Base-by-base conservation (phyloP, 2,797 vertebrate species). In the Coilia nasus region DNA sequence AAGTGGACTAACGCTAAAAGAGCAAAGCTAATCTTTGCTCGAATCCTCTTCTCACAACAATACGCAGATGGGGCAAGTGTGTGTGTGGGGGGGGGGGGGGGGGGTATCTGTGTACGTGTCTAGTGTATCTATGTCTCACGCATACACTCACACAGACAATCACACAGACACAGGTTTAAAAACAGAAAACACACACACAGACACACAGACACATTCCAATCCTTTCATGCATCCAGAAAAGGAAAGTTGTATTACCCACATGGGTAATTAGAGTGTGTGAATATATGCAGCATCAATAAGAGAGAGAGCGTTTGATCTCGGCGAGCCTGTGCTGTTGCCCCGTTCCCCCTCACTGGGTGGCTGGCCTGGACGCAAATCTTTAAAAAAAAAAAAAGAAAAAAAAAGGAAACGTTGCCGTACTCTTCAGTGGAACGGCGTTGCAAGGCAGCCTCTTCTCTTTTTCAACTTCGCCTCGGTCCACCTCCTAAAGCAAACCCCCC, bases 221-320 rank as follows among this genome's bases (percentile, higher is more conserved):
- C 67, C 67, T 75, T 75, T 75, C 67, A 75, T 75, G 67, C 67
- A 35, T 75, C 31, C 31, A 41, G 67, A 19, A 75, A 31, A 28
- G 67, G 67, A 41, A 41, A 75, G 67, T 75, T 41, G 31, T 41
- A 15, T 41, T 41, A 75, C 31, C 67, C 67, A 41, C 14, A 31
- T 41, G 67, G 14, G 59, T 67, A 75, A 75, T 75, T 75, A 75
- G 31, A 7, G 15, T 35, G 67, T 31, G 67, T 41, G 67, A 75
- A 75, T 75, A 17, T 41, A 75, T 75, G 67, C 67, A 75, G 10
- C 67, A 31, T 75, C 67, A 75, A 75, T 75, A 75, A 75, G 67
- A 28, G 23, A 28, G 23, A 4, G 5, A 75, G 31, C 2, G 31
- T 75, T 75, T 75, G 67, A 75, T 75, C 67, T 75, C 67, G 10